Evolutionary conservation across 2,888 invertebrate genomes (phyloP).

Genomic region (Archips crataeganus): DNA sequence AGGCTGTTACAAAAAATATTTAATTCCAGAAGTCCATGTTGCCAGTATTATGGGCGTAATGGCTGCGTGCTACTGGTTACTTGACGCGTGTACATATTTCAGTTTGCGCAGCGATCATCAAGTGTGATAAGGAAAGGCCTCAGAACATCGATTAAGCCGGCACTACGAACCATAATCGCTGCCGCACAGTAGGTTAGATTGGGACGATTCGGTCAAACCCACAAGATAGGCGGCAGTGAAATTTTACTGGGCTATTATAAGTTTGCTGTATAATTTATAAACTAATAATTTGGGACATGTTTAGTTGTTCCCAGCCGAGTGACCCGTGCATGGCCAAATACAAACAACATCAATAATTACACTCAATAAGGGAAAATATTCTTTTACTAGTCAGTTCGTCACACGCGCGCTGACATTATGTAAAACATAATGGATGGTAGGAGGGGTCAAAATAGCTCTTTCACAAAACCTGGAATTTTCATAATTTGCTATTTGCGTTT

Average conservation of each 20-base stretch:
- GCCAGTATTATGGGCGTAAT: not conserved
- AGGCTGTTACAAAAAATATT: too few species aligned
- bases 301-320: not conserved
- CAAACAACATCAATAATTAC: not conserved
- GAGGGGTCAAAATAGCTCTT: too few species aligned
- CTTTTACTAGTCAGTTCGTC: not conserved
- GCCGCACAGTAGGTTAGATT: not conserved
- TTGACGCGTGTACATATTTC: not conserved
- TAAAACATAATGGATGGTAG: too few species aligned
- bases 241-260: conserved; percentile 16
- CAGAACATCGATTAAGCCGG: not conserved
- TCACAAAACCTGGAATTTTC: too few species aligned
- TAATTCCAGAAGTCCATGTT: too few species aligned
- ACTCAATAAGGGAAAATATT: not conserved
- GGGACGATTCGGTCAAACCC: not conserved
- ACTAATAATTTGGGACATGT: not conserved
- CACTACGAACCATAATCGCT: not conserved
- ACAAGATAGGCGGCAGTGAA: conserved; percentile 6
- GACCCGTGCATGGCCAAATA: not conserved
- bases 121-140: conserved; percentile 9
- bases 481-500: too few species aligned
- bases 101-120: not conserved
- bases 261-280: not conserved
- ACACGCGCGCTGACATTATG: not conserved
- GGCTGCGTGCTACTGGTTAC: not conserved